phyloP scores from a whole-genome alignment of 2,888 invertebrate genomes.

The Phytoseiulus persimilis region DNA sequence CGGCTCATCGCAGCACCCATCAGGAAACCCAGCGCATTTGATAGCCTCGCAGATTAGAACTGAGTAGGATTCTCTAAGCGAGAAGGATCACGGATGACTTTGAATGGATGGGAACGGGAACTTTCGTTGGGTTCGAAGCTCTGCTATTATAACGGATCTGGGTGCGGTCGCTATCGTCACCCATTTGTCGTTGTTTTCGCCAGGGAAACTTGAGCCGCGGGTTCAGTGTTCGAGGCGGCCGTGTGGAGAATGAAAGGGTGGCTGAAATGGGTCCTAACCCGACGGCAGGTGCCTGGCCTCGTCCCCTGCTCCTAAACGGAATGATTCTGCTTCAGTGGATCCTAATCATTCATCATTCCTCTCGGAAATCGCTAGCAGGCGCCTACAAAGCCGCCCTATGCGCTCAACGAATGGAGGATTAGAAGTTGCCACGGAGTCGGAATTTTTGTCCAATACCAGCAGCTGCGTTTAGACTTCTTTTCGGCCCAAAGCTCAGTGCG shows the following conservation, averaged over 20 bases:
- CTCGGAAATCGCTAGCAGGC: not conserved
- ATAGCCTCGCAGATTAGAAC: not conserved
- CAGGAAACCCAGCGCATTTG: too few relatives aligned
- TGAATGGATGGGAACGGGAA: not conserved
- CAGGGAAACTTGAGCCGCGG: not conserved
- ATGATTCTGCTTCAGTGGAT: not conserved
- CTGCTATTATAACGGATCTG: not conserved
- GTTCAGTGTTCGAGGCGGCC: not conserved
- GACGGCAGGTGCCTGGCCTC: not conserved
- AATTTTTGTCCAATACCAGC: not conserved
- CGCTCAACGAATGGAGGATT: not conserved
- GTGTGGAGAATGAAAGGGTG: not conserved
- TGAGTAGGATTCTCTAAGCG: not conserved
- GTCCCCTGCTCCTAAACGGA: not conserved
- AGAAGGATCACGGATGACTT: not conserved
- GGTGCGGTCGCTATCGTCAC: too few relatives aligned
- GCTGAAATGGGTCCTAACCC: not conserved
- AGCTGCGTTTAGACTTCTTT: not conserved
- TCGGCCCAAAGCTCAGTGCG: not conserved
- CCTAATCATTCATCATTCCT: not conserved
- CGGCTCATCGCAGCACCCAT: too few relatives aligned
- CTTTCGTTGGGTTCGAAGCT: not conserved
- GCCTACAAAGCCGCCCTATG: not conserved
- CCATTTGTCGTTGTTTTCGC: not conserved
- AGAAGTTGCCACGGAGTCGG: not conserved